phyloP scores from a whole-genome alignment of 2,113 vertebrate species.

The human region DNA sequence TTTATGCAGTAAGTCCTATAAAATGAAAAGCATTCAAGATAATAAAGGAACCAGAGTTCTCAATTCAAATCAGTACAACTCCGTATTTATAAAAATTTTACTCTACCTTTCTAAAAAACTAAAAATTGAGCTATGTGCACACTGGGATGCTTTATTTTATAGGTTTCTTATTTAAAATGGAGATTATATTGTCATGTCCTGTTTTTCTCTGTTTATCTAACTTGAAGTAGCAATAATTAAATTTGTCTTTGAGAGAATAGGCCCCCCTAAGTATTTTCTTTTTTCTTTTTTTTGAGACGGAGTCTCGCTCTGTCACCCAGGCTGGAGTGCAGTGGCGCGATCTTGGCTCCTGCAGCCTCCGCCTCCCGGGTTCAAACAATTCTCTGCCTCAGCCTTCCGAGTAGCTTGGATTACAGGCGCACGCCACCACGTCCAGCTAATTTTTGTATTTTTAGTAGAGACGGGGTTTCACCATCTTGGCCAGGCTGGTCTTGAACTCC shows the following conservation, averaged over 20 bases:
- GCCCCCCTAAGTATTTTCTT: constrained; percentile 6
- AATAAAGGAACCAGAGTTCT: constrained; percentile 30
- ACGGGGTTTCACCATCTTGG: no score
- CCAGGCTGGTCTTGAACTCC: no score
- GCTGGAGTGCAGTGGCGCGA: no score
- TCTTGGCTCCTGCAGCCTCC: no score
- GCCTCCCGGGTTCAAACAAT: no score
- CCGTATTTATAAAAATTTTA: constrained; percentile 29
- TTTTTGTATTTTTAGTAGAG: no score
- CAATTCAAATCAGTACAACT: background rate
- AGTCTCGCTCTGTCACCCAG: no score
- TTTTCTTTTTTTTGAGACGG: no score
- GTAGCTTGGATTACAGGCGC: no score
- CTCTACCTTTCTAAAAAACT: background rate
- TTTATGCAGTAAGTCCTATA: background rate
- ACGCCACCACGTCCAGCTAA: no score
- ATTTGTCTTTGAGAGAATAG: constrained; percentile 37
- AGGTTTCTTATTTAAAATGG: constrained; percentile 41
- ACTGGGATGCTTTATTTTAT: background rate
- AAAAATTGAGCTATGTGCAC: background rate
- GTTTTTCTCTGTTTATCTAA: constrained; percentile 5
- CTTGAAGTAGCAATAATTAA: constrained; percentile 41
- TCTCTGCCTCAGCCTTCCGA: no score
- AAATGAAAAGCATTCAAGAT: constrained; percentile 14
- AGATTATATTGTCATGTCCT: constrained; percentile 13